A percentile compares a stretch with the other conserved stretches of the same genome.
Evolutionary conservation across 2,797 vertebrate species (phyloP).

Genomic region (Enteromius thamalakanensis): DNA sequence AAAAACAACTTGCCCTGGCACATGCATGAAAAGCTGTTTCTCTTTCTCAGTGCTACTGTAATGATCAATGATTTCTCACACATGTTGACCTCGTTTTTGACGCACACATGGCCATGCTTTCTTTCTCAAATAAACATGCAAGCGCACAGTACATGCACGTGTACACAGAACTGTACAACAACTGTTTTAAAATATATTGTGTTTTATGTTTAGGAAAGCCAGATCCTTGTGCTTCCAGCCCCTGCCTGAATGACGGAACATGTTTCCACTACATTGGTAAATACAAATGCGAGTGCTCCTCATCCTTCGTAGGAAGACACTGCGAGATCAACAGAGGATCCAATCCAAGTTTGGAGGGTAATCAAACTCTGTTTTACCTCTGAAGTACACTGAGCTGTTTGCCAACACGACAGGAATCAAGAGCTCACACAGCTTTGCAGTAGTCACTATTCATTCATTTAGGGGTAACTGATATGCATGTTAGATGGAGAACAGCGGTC

Average conservation of each 20-base stretch:
- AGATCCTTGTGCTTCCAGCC: constrained; percentile 92
- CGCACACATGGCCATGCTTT: background rate
- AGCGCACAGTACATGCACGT: constrained; percentile 5
- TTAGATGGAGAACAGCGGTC: constrained; percentile 28
- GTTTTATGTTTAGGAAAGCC: constrained; percentile 86
- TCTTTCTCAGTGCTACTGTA: constrained; percentile 57
- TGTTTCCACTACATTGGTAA: constrained; percentile 99
- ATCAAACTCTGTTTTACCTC: constrained; percentile 40
- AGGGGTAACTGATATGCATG: constrained; percentile 37
- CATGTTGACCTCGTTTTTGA: constrained; percentile 45
- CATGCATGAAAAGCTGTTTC: constrained; percentile 49
- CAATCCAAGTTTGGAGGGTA: constrained; percentile 66
- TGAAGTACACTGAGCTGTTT: constrained; percentile 5
- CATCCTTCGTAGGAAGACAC: constrained; percentile 85
- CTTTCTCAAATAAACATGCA: constrained; percentile 3
- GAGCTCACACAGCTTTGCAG: constrained; percentile 16
- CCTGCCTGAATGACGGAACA: constrained; percentile 93
- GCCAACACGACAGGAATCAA: constrained; percentile 29
- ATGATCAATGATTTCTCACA: constrained; percentile 51
- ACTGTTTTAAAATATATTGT: constrained; percentile 24
- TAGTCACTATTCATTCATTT: constrained; percentile 37
- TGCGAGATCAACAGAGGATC: constrained; percentile 84
- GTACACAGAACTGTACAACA: constrained; percentile 8
- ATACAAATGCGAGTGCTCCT: constrained; percentile 95
- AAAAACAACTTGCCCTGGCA: constrained; percentile 53